These are phyloP conservation scores for Labeo calbasu DNA, from an alignment of 2,797 vertebrate genomes.

Conservation along the genomic window DNA sequence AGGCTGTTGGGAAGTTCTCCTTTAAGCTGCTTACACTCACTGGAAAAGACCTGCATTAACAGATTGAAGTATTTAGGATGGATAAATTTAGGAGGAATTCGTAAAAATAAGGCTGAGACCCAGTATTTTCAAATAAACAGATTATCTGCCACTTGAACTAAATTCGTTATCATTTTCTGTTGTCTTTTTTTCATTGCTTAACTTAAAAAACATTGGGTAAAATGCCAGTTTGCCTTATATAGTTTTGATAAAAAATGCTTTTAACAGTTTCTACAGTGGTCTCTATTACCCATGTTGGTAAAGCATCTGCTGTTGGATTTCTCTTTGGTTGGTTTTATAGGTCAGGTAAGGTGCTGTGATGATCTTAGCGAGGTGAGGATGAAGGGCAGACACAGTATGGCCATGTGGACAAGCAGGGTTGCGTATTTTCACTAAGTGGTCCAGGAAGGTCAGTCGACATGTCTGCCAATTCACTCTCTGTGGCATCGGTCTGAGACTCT, in stretches of 20 bases:
- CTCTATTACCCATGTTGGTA: background rate
- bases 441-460: conserved; percentile 38
- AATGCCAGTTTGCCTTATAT: background rate
- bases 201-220: background rate
- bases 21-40: conserved; percentile 46
- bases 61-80: conserved; percentile 49
- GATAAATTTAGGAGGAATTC: conserved; percentile 28
- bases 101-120: background rate
- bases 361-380: conserved; percentile 17
- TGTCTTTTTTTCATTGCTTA: background rate
- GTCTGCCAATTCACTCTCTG: conserved; percentile 34
- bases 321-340: conserved; percentile 21
- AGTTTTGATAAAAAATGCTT: background rate
- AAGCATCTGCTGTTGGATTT: background rate
- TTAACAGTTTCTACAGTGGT: background rate
- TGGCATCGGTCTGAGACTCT: conserved; percentile 22
- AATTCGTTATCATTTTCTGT: background rate
- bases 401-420: conserved; percentile 40
- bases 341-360: conserved; percentile 26
- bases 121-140: background rate
- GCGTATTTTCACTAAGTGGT: conserved; percentile 35
- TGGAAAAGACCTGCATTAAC: conserved; percentile 46
- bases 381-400: conserved; percentile 24
- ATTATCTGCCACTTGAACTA: background rate
- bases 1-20: conserved; percentile 33